Percentiles rank a stretch among this genome's conserved stretches.
These are phyloP conservation scores for Steinernema feltiae DNA, from an alignment of 1,140 invertebrate genomes.

Conservation along the genomic window DNA sequence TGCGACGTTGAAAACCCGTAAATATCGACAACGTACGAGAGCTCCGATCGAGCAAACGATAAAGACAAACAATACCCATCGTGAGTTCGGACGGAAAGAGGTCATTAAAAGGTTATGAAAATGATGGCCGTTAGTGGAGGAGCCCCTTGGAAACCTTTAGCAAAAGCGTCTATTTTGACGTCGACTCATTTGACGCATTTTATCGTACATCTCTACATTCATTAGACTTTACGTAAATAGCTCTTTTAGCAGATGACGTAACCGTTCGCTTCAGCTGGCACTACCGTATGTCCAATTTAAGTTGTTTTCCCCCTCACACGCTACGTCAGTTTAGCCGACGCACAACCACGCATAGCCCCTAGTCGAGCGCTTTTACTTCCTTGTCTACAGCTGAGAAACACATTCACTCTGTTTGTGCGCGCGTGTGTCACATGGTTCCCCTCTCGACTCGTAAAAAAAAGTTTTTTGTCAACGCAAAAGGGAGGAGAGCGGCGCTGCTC, in stretches of 20 bases:
- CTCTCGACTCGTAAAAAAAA: not conserved
- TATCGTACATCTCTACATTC: too few species aligned
- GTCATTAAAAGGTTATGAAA: too few species aligned
- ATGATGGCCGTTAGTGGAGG: too few species aligned
- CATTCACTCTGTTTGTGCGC: not conserved
- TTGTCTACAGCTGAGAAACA: constrained; percentile 5
- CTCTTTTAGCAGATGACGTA: too few species aligned
- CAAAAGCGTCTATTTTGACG: too few species aligned
- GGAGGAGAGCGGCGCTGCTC: not conserved
- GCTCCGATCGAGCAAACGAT: not conserved
- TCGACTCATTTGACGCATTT: too few species aligned
- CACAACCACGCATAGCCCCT: not conserved
- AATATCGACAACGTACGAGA: not conserved
- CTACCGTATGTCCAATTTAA: not conserved
- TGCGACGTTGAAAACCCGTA: not conserved
- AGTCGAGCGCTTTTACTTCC: not conserved
- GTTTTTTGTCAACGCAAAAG: not conserved
- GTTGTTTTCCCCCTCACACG: too few species aligned
- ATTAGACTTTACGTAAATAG: too few species aligned
- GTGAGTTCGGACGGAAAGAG: not conserved
- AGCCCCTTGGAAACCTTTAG: too few species aligned
- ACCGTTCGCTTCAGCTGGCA: too few species aligned
- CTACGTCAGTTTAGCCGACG: too few species aligned
- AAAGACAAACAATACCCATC: constrained; percentile 6
- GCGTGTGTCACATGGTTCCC: not conserved